Percentiles rank a stretch among this genome's conserved stretches.
Conservation (phyloP, 2,797 vertebrate species). For the Tragelaphus oryx region DNA sequence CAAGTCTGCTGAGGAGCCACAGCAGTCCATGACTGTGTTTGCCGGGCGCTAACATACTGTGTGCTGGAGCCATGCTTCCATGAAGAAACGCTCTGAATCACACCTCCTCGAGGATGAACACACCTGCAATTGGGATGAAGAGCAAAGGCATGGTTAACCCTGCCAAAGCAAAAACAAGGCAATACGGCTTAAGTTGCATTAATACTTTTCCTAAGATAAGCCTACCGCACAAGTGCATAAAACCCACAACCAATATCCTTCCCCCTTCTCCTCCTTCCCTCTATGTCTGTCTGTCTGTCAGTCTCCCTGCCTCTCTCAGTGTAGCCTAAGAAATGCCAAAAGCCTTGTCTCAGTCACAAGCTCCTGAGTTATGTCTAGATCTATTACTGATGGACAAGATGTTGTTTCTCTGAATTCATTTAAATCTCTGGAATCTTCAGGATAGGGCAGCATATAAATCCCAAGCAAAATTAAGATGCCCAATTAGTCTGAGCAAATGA, state of each 20-base stretch:
- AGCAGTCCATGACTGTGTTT: constrained; percentile 90
- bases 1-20: constrained; percentile 92
- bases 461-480: constrained; percentile 29
- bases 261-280: neutral
- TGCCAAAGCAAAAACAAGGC: neutral
- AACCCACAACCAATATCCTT: neutral
- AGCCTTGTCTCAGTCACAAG: neutral
- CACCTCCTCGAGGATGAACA: constrained; percentile 92
- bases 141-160: neutral
- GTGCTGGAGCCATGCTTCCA: constrained; percentile 90
- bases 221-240: neutral
- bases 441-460: neutral
- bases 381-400: neutral
- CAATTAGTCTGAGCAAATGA: constrained; percentile 6
- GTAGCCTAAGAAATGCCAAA: neutral
- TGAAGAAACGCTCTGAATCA: constrained; percentile 95
- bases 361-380: neutral
- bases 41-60: constrained; percentile 85
- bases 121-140: constrained; percentile 79
- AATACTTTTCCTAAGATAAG: neutral
- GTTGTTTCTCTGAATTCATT: neutral
- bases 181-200: neutral
- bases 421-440: constrained; percentile 14
- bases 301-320: neutral
- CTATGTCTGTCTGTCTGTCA: neutral